Conservation (phyloP, 1,140 invertebrate genomes). For the Marisa cornuarietis region DNA sequence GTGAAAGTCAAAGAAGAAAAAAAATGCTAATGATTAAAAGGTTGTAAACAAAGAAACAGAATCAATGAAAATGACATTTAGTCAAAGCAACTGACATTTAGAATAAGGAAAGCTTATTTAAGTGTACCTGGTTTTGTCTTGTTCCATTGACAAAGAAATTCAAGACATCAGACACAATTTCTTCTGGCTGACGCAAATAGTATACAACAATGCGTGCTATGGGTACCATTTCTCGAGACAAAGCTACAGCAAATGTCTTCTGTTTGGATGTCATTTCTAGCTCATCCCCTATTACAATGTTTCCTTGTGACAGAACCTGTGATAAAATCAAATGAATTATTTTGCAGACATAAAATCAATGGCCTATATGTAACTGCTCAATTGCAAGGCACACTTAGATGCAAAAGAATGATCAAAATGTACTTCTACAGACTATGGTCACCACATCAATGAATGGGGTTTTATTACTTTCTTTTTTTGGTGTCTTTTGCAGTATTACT, state of each 20-base stretch:
- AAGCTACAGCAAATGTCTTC: conserved; percentile 86
- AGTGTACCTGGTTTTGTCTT: conserved; percentile 68
- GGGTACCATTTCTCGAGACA: conserved; percentile 94
- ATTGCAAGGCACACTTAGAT: background rate
- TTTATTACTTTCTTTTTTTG: too few relatives aligned
- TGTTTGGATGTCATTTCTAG: conserved; percentile 61
- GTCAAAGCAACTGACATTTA: too few relatives aligned
- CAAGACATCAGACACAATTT: conserved; percentile 88
- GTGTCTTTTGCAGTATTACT: too few relatives aligned
- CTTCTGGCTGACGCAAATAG: conserved; percentile 79
- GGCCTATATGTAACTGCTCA: too few relatives aligned
- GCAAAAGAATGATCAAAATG: background rate
- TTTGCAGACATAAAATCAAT: too few relatives aligned
- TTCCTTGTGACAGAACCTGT: conserved; percentile 62
- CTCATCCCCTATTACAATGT: conserved; percentile 63
- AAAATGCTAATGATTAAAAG: too few relatives aligned
- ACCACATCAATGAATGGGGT: too few relatives aligned
- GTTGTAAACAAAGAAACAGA: too few relatives aligned
- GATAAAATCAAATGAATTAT: background rate
- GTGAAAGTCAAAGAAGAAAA: too few relatives aligned
- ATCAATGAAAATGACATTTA: too few relatives aligned
- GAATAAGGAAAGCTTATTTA: too few relatives aligned
- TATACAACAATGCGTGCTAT: conserved; percentile 90
- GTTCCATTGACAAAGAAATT: conserved; percentile 96
- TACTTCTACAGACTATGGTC: too few relatives aligned